Conservation (phyloP, 1,140 invertebrate species). For the Contarinia nasturtii region DNA sequence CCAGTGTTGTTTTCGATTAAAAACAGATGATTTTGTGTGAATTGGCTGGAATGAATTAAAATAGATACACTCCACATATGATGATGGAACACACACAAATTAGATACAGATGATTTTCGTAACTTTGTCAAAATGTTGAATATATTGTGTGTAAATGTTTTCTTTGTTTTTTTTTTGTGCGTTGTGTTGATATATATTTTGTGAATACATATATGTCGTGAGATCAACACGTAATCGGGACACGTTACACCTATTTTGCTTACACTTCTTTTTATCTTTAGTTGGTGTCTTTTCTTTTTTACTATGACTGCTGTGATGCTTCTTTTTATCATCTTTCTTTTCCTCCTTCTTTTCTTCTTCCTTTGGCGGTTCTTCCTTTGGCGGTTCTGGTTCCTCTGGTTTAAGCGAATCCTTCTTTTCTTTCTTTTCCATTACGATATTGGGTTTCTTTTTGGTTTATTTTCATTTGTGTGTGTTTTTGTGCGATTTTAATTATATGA, state of each 20-base stretch:
- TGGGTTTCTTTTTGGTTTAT: not conserved
- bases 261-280: constrained; percentile 2
- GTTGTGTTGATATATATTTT: too few species aligned
- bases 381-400: not conserved
- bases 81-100: too few species aligned
- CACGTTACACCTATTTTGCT: not conserved
- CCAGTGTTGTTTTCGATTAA: too few species aligned
- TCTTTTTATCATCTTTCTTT: not conserved
- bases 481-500: not conserved
- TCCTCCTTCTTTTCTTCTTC: not conserved
- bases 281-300: constrained; percentile 2
- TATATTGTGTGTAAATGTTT: too few species aligned
- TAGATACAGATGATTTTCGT: too few species aligned
- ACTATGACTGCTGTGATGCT: not conserved
- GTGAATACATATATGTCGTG: too few species aligned
- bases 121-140: too few species aligned
- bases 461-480: not conserved
- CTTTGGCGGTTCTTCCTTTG: not conserved
- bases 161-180: too few species aligned
- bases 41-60: too few species aligned
- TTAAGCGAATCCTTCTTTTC: not conserved
- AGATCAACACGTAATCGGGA: too few species aligned
- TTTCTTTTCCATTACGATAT: constrained; percentile 2
- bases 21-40: too few species aligned
- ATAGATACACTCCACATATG: too few species aligned